Evolutionary conservation across 2,113 vertebrate genomes (phyloP).

Genomic region (Gallinago paraguaiae): DNA sequence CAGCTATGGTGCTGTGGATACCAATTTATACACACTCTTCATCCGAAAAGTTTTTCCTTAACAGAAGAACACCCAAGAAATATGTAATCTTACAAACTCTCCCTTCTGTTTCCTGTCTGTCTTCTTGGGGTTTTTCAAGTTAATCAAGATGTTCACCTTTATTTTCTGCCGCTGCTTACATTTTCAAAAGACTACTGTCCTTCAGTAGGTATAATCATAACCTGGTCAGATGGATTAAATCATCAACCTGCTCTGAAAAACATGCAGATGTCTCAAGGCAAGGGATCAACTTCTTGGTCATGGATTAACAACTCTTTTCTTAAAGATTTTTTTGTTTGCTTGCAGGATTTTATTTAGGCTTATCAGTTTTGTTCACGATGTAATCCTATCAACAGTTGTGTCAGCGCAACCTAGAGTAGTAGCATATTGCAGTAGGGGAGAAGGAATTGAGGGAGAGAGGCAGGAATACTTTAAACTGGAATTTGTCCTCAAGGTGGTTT

Average conservation of each 20-base stretch:
- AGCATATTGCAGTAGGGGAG: not conserved
- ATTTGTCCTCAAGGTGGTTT: not conserved
- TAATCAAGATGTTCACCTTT: not conserved
- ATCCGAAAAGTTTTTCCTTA: not conserved
- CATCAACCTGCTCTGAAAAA: not conserved
- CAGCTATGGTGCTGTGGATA: not conserved
- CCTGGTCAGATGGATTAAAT: not conserved
- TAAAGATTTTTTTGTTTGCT: not conserved
- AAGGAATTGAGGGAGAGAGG: not conserved
- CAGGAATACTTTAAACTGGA: not conserved
- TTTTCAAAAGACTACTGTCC: not conserved
- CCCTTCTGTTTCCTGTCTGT: not conserved
- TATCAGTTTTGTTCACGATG: not conserved
- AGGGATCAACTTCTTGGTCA: not conserved
- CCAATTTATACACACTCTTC: not conserved
- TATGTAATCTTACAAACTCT: not conserved
- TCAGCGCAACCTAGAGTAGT: not conserved
- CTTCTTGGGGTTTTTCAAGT: not conserved
- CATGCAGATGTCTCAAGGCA: not conserved
- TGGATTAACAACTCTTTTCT: not conserved
- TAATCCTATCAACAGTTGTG: not conserved
- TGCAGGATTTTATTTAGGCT: not conserved
- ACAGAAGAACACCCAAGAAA: not conserved
- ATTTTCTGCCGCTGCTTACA: not conserved
- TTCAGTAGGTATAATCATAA: not conserved